phyloP scores from a whole-genome alignment of 2,888 invertebrate genomes.

The Anthoptus insignis region DNA sequence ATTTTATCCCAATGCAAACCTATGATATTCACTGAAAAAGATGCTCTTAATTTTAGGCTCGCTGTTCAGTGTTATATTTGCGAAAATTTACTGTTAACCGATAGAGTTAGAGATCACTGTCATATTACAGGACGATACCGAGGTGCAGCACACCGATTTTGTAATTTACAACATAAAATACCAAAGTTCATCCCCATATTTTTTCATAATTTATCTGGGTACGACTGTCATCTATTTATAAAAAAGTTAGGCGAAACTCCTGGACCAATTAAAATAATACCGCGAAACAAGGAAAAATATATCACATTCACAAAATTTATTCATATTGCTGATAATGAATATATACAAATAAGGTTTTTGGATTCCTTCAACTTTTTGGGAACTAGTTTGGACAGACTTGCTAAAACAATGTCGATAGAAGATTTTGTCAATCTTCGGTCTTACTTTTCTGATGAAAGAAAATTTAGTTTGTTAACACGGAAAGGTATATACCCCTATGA shows the following conservation, averaged over 20 bases:
- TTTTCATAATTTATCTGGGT: background rate
- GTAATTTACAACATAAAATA: background rate
- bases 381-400: background rate
- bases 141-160: background rate
- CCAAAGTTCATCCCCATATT: background rate
- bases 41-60: too few relatives aligned
- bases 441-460: too few relatives aligned
- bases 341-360: background rate
- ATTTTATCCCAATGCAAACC: too few relatives aligned
- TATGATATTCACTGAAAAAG: too few relatives aligned
- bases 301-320: background rate
- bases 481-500: background rate
- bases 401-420: background rate
- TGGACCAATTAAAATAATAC: background rate
- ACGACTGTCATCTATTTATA: background rate
- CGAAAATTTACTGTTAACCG: too few relatives aligned
- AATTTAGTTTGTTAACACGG: too few relatives aligned
- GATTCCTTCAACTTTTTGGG: background rate
- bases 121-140: background rate
- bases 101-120: too few relatives aligned
- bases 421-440: too few relatives aligned
- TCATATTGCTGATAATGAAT: background rate
- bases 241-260: background rate
- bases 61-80: background rate
- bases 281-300: background rate